These are phyloP conservation scores for Dryococelus australis DNA, from an alignment of 2,888 invertebrate genomes.

Conservation along the genomic window DNA sequence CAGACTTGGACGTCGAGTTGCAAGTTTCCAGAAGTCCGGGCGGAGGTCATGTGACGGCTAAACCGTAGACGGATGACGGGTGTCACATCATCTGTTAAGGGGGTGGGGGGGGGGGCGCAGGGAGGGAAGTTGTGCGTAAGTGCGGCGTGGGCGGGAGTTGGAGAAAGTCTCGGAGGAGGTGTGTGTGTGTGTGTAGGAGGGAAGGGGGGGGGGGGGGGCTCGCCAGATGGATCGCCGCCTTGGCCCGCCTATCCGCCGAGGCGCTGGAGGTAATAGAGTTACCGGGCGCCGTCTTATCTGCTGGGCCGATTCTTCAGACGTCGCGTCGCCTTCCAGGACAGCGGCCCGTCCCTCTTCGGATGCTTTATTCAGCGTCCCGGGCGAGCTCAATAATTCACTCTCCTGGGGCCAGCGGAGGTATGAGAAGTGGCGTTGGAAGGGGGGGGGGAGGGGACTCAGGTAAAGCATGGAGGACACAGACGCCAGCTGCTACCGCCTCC, in stretches of 20 bases:
- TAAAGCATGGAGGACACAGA: not conserved
- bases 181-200: too few species aligned
- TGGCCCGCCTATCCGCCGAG: not conserved
- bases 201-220: not conserved
- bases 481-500: not conserved
- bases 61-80: not conserved
- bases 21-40: too few species aligned
- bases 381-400: conserved; percentile 16
- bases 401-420: not conserved
- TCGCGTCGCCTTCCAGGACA: conserved; percentile 16
- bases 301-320: conserved; percentile 7
- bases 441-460: not conserved
- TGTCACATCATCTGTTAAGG: too few species aligned
- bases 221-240: conserved; percentile 1
- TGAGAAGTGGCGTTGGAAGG: not conserved
- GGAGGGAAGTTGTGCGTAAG: too few species aligned
- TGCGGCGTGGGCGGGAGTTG: not conserved
- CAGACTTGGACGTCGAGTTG: too few species aligned
- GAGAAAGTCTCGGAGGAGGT: too few species aligned
- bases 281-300: not conserved
- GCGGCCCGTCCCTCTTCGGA: not conserved
- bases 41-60: not conserved
- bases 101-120: not conserved
- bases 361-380: not conserved
- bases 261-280: conserved; percentile 1